Conservation (phyloP, 2,113 vertebrate genomes). For the Microcebus griseorufus region DNA sequence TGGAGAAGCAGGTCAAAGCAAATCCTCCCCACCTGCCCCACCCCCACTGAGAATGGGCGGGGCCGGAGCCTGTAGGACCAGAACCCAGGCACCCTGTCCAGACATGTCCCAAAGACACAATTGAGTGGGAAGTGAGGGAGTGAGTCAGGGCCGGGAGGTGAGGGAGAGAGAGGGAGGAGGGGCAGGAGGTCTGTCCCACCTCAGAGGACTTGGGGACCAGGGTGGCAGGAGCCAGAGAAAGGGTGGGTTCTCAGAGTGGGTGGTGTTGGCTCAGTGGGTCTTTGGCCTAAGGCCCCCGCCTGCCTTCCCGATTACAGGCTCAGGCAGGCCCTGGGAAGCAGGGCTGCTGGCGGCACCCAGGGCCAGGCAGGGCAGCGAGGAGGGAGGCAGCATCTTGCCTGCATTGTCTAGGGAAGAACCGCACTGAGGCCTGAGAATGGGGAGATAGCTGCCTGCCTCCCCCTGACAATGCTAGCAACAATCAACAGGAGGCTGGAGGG, state of each 20-base stretch:
- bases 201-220: not conserved
- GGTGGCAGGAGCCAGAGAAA: not conserved
- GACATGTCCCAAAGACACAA: conserved; percentile 76
- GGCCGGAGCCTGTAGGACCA: conserved; percentile 81
- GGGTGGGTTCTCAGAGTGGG: not conserved
- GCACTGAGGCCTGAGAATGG: not conserved
- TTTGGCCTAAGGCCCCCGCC: not conserved
- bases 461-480: not conserved
- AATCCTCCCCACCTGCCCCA: conserved; percentile 70
- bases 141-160: conserved; percentile 46
- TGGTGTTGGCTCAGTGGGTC: not conserved
- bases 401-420: not conserved
- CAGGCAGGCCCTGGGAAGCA: not conserved
- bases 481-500: not conserved
- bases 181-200: not conserved
- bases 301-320: not conserved
- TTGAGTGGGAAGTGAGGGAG: conserved; percentile 67
- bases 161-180: not conserved
- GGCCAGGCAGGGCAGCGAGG: not conserved
- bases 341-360: not conserved
- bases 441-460: not conserved
- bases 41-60: conserved; percentile 65
- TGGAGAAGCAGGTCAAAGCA: conserved; percentile 80
- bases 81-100: conserved; percentile 79
- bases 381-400: not conserved